These are phyloP conservation scores for Struthio camelus DNA, from an alignment of 2,113 vertebrate species.

Conservation along the genomic window DNA sequence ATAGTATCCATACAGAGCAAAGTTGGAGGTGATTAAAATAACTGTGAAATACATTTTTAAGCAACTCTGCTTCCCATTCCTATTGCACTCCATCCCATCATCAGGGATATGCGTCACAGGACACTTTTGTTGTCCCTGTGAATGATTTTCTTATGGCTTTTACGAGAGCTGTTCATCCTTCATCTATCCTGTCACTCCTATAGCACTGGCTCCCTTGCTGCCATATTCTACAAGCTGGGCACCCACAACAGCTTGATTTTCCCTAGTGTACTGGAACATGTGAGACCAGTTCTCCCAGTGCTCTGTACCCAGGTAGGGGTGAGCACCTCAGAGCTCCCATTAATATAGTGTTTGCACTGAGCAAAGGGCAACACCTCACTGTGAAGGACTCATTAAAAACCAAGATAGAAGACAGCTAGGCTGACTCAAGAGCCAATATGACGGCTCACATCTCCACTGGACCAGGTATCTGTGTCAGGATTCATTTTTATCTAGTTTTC, in stretches of 20 bases:
- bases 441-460: neutral
- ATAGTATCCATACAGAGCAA: neutral
- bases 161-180: neutral
- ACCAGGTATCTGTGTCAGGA: neutral
- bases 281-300: neutral
- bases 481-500: neutral
- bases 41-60: neutral
- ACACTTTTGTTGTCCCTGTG: neutral
- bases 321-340: neutral
- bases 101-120: neutral
- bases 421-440: neutral
- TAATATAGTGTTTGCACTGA: neutral
- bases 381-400: neutral
- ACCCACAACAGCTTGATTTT: neutral
- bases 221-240: neutral
- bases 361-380: neutral
- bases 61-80: neutral
- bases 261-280: neutral
- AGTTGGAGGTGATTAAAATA: neutral
- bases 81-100: neutral
- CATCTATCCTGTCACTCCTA: neutral
- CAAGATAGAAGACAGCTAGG: neutral
- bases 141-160: neutral
- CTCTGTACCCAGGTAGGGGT: neutral
- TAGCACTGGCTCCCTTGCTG: neutral